These are phyloP conservation scores for Scaeva pyrastri DNA, from an alignment of 2,888 invertebrate species.

Conservation along the genomic window DNA sequence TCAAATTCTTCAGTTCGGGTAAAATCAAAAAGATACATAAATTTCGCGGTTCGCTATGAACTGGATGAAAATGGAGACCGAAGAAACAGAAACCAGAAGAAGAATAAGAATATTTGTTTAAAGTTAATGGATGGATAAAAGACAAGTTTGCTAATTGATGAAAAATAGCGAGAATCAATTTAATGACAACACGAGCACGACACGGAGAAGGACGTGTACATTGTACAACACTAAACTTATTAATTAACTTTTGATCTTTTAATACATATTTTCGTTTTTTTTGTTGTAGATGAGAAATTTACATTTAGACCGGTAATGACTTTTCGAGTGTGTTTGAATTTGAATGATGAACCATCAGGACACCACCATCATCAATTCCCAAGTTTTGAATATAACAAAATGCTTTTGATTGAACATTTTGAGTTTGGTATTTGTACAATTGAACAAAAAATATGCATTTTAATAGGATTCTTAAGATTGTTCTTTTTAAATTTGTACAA, in stretches of 20 bases:
- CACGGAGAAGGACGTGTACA: background rate
- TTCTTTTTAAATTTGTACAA: no score
- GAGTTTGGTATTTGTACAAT: no score
- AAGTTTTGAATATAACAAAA: slow-evolving; percentile 5
- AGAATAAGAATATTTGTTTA: background rate
- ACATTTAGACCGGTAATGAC: slow-evolving; percentile 8
- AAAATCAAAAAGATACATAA: slow-evolving; percentile 3
- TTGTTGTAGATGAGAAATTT: background rate
- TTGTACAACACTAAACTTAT: background rate
- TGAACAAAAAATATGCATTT: no score
- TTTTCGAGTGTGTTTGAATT: slow-evolving; percentile 1
- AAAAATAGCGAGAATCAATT: background rate
- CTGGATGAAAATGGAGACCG: background rate
- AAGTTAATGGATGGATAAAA: slow-evolving; percentile 23
- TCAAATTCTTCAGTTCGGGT: slow-evolving; percentile 19
- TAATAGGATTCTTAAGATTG: no score
- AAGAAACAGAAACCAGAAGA: background rate
- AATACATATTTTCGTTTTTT: background rate
- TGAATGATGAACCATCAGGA: background rate
- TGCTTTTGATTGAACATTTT: slow-evolving; percentile 8
- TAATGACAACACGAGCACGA: background rate
- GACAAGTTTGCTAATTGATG: slow-evolving; percentile 20
- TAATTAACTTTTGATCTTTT: background rate
- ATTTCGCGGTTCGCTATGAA: background rate
- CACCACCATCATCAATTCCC: slow-evolving; percentile 11